Evolutionary conservation across 2,113 vertebrate genomes (phyloP), one percentile per base, ranked within the genome.

Genomic region (Romanogobio albipinnatus): DNA sequence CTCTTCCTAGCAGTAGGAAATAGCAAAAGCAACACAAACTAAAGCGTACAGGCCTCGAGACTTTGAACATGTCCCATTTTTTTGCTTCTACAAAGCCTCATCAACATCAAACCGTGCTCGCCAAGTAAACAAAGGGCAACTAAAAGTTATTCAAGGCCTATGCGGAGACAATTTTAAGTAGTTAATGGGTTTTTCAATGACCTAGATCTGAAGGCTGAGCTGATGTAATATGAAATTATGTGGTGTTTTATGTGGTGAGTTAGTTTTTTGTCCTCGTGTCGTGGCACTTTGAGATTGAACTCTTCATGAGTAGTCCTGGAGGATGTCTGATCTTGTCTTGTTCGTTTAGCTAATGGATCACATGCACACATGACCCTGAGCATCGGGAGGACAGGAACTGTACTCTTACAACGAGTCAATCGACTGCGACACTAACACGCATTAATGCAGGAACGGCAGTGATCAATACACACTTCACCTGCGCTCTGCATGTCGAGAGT

Each of bases 381-480:
- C 88, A 82, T 79, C 66, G 78, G 51, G 70, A n/a, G 14, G 64
- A 59, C 79, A 85, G 76, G 81, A 80, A 81, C 76, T 36, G 39
- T 87, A 81, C 81, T 15, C 79, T 6, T 85, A 90, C 89, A 90
- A 90, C 85, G 89, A 89, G 90, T 94, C 92, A 29, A 94, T 93
- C 90, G 82, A 86, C 83, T 89, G 74, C 3, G 75, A 87, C 81
- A 86, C 87, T 87, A 84, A 87, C 82, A 92, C 85, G 71, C 93
- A 86, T 91, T 92, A 92, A 93, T 92, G 93, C 92, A 94, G 89
- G 90, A 92, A 71, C 85, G 77, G 70, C 80, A 89, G 87, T 82
- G 92, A 94, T 93, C 94, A 94, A 95, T 94, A 94, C 90, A 92
- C 90, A 91, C 89, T 84, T 90, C 76, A 70, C 64, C 89, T 80